Percentiles rank a stretch among this genome's conserved stretches.
Evolutionary conservation across 2,113 vertebrate species (phyloP).

Genomic region (Lanius collurio): DNA sequence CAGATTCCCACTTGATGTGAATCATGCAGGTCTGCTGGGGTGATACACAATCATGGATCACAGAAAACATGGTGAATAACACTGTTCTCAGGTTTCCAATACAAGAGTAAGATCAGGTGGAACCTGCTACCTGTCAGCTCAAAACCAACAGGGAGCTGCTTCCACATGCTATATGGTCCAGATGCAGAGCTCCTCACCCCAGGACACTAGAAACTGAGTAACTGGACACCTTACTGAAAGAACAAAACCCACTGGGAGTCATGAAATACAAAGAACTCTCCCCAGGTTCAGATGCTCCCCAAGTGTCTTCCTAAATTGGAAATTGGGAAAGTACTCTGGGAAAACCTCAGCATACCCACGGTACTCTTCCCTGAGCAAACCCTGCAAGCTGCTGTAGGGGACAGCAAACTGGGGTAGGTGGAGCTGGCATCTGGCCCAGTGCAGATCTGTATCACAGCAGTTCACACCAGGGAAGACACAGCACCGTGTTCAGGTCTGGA

Average conservation of each 20-base stretch:
- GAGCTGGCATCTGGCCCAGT: not conserved
- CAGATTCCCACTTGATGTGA: not conserved
- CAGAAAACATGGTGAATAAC: not conserved
- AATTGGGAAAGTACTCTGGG: not conserved
- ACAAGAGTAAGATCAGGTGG: not conserved
- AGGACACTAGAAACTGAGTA: not conserved
- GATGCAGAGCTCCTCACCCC: not conserved
- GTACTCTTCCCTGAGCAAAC: not conserved
- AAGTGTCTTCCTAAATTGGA: too few relatives aligned
- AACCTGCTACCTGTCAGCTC: not conserved
- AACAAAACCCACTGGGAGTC: not conserved
- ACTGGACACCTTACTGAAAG: not conserved
- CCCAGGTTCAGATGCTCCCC: not conserved
- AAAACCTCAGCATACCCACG: not conserved
- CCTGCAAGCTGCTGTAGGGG: not conserved
- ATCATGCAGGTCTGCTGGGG: not conserved
- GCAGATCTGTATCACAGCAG: not conserved
- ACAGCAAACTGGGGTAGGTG: not conserved
- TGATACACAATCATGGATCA: not conserved
- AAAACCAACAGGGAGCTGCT: not conserved
- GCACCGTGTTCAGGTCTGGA: fast-evolving
- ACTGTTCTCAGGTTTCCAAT: not conserved
- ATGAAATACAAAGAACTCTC: not conserved
- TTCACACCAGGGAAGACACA: not conserved
- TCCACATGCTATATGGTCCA: not conserved